Base-by-base conservation (phyloP, 2,888 invertebrate genomes). In the Lingula anatina region DNA sequence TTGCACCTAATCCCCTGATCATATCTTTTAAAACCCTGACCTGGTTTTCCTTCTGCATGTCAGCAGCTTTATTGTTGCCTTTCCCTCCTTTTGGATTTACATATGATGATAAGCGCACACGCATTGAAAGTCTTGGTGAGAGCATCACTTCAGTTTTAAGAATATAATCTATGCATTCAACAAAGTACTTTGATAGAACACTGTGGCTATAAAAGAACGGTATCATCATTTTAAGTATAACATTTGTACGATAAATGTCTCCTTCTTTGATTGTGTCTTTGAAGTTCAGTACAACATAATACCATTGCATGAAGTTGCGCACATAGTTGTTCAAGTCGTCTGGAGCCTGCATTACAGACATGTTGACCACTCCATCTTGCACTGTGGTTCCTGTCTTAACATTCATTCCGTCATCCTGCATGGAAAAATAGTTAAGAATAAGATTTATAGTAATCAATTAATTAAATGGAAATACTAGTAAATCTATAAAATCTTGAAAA, bases 151-250 rank as follows among this genome's bases (percentile, higher is more conserved):
- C 47, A 24, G 40, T 47, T n/a, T n/a, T n/a, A n/a, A n/a, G n/a
- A n/a, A n/a, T n/a, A n/a, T n/a, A n/a, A n/a, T n/a, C n/a, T n/a
- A 9, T 47, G 39, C n/a, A 47, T n/a, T n/a, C n/a, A n/a, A n/a
- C n/a, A n/a, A n/a, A n/a, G n/a, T n/a, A 50, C 4, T 54, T 54
- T 4, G 54, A 54, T 2, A 48, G 37, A 18, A 20, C 18, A 3
- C 50, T 51, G 31, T 54, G 54, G 21, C 24, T 27, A 27, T 31
- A 51, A 23, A 54, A 54, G 38, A 54, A 48, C 28, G 54, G 51
- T 3, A 54, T 54, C 42, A 44, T 44, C 15, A 26, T 37, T 31
- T 53, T 50, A 15, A 50, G 31, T 21, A 43, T 46, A 21, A 37
- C 24, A 31, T 47, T 53, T 3, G 23, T 41, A 24, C 53, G 42